A percentile compares a stretch with the other conserved stretches of the same genome.
Evolutionary conservation across 2,113 vertebrate genomes (phyloP).

Genomic region (Empidonax alnorum): DNA sequence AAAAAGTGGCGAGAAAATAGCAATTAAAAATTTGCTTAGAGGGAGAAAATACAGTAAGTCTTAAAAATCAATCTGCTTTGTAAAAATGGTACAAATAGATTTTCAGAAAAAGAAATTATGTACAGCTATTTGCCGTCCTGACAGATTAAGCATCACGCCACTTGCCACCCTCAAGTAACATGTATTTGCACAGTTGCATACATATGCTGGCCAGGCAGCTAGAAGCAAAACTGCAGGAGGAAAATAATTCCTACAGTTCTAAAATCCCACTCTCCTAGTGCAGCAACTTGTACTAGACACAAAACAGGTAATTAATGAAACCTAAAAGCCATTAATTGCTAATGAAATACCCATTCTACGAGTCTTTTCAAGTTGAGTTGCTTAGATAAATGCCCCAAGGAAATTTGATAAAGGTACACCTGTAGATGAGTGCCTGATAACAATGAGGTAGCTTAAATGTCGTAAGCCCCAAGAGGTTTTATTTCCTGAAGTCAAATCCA

Average conservation of each 20-base stretch:
- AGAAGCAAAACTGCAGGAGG: not conserved
- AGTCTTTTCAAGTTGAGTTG: conserved; percentile 35
- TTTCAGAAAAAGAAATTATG: not conserved
- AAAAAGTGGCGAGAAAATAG: not conserved
- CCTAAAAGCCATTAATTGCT: not conserved
- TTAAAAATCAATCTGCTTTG: not conserved
- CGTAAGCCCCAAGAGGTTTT: not conserved
- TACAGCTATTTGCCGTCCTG: not conserved
- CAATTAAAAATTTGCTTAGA: not conserved
- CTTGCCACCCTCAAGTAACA: not conserved
- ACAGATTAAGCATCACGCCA: not conserved
- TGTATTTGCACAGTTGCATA: not conserved
- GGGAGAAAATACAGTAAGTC: not conserved
- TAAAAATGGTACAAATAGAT: not conserved
- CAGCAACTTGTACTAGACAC: not conserved
- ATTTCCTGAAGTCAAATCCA: conserved; percentile 13
- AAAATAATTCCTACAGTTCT: not conserved
- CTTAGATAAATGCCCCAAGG: conserved; percentile 34
- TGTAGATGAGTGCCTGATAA: not conserved
- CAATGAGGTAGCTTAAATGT: conserved; percentile 22
- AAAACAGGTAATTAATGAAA: conserved; percentile 42
- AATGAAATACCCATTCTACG: conserved; percentile 8
- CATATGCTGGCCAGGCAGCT: not conserved
- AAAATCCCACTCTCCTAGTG: not conserved
- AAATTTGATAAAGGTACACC: conserved; percentile 20